Conservation (phyloP, 2,888 invertebrate genomes). For the Agonopterix alstromeriana region DNA sequence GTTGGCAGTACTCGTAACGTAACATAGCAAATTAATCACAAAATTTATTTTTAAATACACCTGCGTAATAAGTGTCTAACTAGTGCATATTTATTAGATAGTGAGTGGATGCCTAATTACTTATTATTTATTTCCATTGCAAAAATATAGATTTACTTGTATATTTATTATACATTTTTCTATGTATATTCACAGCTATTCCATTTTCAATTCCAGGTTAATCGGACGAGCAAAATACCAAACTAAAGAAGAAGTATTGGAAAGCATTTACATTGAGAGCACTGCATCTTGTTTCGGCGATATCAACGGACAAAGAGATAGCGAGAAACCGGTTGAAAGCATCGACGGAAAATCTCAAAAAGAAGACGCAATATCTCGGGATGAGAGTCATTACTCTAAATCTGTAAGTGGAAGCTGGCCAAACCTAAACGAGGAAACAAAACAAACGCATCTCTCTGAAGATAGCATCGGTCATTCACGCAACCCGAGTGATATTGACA, state of each 20-base stretch:
- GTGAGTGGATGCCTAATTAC: too few relatives aligned
- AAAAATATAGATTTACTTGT: too few relatives aligned
- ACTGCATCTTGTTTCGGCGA: constrained; percentile 71
- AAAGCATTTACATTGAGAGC: constrained; percentile 70
- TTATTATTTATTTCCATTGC: too few relatives aligned
- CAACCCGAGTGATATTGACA: constrained; percentile 75
- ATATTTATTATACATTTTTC: too few relatives aligned
- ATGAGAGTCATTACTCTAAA: constrained; percentile 53
- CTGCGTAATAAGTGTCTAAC: too few relatives aligned
- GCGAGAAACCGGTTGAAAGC: constrained; percentile 34
- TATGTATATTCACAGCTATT: background rate
- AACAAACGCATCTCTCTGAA: constrained; percentile 63
- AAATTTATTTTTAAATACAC: too few relatives aligned
- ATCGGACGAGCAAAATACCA: constrained; percentile 68
- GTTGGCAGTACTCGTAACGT: too few relatives aligned
- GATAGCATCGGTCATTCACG: constrained; percentile 68
- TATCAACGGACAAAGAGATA: constrained; percentile 60
- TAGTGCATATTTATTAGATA: too few relatives aligned
- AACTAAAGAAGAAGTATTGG: constrained; percentile 70
- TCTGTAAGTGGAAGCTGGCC: constrained; percentile 69
- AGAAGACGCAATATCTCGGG: constrained; percentile 49
- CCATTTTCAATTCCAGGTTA: constrained; percentile 50
- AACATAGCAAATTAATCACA: too few relatives aligned
- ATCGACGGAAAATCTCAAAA: constrained; percentile 47
- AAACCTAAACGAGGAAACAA: constrained; percentile 61